A percentile compares a stretch with the other conserved stretches of the same genome.
Conservation (phyloP, 2,888 invertebrate genomes). For the Agrochola lota region DNA sequence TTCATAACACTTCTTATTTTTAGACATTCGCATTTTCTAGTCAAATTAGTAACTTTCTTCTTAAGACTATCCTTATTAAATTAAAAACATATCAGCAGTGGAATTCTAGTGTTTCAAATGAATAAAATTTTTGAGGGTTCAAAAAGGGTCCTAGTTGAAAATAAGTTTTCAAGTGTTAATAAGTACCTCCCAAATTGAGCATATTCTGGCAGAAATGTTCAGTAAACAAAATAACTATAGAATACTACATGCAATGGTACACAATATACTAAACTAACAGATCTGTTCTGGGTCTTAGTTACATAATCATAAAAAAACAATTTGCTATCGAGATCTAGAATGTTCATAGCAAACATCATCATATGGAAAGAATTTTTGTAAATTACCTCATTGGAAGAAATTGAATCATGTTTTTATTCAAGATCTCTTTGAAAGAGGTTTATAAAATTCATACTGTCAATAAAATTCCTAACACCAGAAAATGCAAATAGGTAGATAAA, state of each 20-base stretch:
- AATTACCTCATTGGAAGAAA: conserved; percentile 3
- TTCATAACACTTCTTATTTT: not conserved
- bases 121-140: not conserved
- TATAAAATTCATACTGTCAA: not conserved
- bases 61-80: not conserved
- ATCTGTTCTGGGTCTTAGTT: conserved; percentile 30
- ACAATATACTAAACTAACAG: conserved; percentile 34
- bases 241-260: conserved; percentile 3
- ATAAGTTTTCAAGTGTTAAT: conserved; percentile 13
- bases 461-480: conserved; percentile 19
- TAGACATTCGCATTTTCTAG: not conserved
- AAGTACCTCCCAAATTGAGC: conserved; percentile 60
- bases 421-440: not conserved
- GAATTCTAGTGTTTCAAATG: not conserved
- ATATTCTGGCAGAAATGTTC: conserved; percentile 31
- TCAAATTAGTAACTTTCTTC: conserved; percentile 15
- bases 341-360: not conserved
- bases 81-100: not conserved
- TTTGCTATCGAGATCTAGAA: conserved; percentile 16
- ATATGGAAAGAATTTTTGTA: not conserved
- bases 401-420: not conserved
- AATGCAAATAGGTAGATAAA: conserved; percentile 47
- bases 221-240: conserved; percentile 19
- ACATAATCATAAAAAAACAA: conserved; percentile 8
- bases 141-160: not conserved